Base-by-base conservation (phyloP, 1,140 invertebrate genomes). In the Sinella curviseta region DNA sequence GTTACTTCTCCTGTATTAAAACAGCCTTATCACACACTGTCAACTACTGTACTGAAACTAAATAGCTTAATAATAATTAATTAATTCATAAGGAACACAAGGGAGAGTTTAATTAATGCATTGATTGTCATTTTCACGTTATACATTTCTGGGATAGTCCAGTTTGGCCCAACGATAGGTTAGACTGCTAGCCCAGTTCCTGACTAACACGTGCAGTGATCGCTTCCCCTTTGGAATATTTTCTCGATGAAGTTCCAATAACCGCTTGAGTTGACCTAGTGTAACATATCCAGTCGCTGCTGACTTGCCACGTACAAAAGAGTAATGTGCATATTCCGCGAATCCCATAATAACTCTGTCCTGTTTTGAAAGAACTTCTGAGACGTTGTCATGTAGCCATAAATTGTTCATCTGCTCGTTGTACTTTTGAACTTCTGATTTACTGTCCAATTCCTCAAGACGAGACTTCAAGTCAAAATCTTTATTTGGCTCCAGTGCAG, bases 391-490 rank as follows among this genome's bases (percentile, higher is more conserved):
- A 92, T 3, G 8, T 54, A 94, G 84, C 91, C 92, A 94, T 1
- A 94, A 85, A 57, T 90, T 86, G 79, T 89, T 87, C 90, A 94
- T 94, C 84, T 87, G 85, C 82, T 88, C 85, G 0, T 88, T 87
- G 30, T 31, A 81, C 93, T 91, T 67, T 90, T 86, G 12, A 85
- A 81, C 34, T 90, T 86, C 54, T 89, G 81, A 26, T 85, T 78
- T 1, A 82, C 76, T 3, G 87, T 88, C 16, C 85, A 86, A 84
- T n/a, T 87, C 81, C 0, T 70, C 31, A 4, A 70, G 26, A 84
- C 85, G 16, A 87, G 85, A 33, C 82, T 81, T 0, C 86, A 30
- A 81, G 73, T 78, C 73, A 79, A 77, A 34, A 12, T 67, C 57
- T 31, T 78, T 20, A 80, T 78, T 75, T 80, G 76, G 31, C 12